These are phyloP conservation scores for Microplitis mediator DNA, from an alignment of 1,140 invertebrate genomes.

Conservation along the genomic window DNA sequence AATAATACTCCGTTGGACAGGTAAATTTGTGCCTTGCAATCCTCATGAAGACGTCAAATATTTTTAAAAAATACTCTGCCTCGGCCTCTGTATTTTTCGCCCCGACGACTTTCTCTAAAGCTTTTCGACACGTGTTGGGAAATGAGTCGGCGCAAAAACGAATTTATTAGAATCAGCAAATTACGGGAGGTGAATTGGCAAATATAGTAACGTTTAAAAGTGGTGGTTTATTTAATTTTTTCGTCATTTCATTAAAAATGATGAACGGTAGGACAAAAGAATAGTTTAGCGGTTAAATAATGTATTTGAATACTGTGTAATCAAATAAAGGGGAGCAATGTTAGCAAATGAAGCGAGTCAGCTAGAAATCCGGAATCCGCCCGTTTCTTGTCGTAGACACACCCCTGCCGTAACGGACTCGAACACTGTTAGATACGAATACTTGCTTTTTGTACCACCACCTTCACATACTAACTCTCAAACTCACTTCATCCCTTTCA, in stretches of 20 bases:
- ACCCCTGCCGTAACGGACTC: slow-evolving; percentile 59
- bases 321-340: slow-evolving; percentile 62
- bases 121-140: too few relatives aligned
- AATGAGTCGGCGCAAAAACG: too few relatives aligned
- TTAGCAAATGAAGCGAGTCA: slow-evolving; percentile 57
- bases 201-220: too few relatives aligned
- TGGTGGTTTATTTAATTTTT: too few relatives aligned
- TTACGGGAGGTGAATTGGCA: too few relatives aligned
- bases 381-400: slow-evolving; percentile 63
- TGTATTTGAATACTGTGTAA: slow-evolving; percentile 61
- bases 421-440: slow-evolving; percentile 36
- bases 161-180: too few relatives aligned
- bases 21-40: slow-evolving; percentile 11
- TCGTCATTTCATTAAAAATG: too few relatives aligned
- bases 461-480: slow-evolving; percentile 34
- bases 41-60: neutral
- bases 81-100: too few relatives aligned
- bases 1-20: slow-evolving; percentile 7
- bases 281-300: slow-evolving; percentile 42
- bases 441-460: slow-evolving; percentile 22
- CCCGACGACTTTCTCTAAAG: too few relatives aligned
- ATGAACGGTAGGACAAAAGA: neutral
- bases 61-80: too few relatives aligned
- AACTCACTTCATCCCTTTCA: slow-evolving; percentile 20
- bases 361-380: slow-evolving; percentile 57